Evolutionary conservation across 30 jellyfish, hydroid and myxozoan genomes (phyloP).

Genomic region (Chironex yamaguchii): DNA sequence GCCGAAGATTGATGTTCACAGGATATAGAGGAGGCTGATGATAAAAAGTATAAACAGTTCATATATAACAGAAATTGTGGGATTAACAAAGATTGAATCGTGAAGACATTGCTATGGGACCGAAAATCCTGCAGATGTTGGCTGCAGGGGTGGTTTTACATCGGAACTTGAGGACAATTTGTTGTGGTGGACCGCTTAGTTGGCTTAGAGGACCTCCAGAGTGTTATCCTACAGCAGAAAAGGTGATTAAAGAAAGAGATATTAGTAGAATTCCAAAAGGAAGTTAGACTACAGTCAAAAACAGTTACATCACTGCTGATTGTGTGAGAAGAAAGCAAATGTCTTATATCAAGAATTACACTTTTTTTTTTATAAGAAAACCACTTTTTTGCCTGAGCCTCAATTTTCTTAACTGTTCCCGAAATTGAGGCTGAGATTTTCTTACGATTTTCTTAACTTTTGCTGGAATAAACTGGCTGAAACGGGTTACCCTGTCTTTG

Average conservation of each 20-base stretch:
- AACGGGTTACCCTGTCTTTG: no score
- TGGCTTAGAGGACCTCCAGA: conserved; percentile 59
- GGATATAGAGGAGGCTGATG: no score
- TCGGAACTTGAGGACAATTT: background rate
- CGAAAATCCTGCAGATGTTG: conserved; percentile 37
- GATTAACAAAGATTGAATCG: background rate
- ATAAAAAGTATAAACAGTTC: background rate
- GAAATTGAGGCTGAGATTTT: no score
- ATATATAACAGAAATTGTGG: conserved; percentile 37
- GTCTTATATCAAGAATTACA: background rate
- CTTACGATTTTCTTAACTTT: no score
- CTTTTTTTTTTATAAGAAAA: no score
- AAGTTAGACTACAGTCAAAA: background rate
- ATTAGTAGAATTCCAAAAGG: conserved; percentile 6
- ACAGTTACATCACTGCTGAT: background rate
- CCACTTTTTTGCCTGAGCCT: no score
- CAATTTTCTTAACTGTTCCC: no score
- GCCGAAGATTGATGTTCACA: no score
- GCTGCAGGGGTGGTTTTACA: conserved; percentile 46
- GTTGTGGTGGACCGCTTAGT: conserved; percentile 36
- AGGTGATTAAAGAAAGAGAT: background rate
- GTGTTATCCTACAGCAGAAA: background rate
- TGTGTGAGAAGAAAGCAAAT: background rate
- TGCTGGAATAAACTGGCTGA: no score
- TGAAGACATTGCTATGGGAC: conserved; percentile 40